Conservation (phyloP, 2,113 vertebrate species). For the Alouatta palliata region DNA sequence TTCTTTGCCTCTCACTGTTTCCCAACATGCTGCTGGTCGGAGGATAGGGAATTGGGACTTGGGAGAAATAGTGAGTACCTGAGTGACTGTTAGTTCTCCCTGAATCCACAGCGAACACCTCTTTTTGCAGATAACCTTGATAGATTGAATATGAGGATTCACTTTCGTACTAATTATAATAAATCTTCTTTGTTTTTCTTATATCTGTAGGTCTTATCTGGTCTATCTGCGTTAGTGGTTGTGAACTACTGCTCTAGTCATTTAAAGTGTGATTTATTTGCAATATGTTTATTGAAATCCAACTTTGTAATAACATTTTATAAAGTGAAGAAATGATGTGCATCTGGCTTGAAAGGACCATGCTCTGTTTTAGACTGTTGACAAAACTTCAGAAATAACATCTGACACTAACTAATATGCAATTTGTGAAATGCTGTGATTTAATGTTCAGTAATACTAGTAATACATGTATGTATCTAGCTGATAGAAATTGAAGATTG, state of each 20-base stretch:
- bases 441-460: conserved; percentile 6
- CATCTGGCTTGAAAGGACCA: background rate
- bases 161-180: background rate
- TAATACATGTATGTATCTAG: background rate
- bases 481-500: conserved; percentile 32
- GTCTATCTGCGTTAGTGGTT: background rate
- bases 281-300: conserved; percentile 33
- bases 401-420: conserved; percentile 62
- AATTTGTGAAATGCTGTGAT: conserved; percentile 3
- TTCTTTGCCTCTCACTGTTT: background rate
- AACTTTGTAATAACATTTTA: conserved; percentile 30
- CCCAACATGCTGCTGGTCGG: background rate
- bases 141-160: background rate
- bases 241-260: background rate
- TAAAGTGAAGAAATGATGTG: conserved; percentile 35
- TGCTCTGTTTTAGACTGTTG: conserved; percentile 51
- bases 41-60: background rate
- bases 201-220: background rate
- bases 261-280: conserved; percentile 34
- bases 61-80: background rate
- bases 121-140: background rate
- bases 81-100: background rate
- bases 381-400: conserved; percentile 30
- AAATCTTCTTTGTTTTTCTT: background rate
- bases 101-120: background rate